Evolutionary conservation across 2,113 vertebrate species (phyloP).

Genomic region (Pangasianodon gigas): DNA sequence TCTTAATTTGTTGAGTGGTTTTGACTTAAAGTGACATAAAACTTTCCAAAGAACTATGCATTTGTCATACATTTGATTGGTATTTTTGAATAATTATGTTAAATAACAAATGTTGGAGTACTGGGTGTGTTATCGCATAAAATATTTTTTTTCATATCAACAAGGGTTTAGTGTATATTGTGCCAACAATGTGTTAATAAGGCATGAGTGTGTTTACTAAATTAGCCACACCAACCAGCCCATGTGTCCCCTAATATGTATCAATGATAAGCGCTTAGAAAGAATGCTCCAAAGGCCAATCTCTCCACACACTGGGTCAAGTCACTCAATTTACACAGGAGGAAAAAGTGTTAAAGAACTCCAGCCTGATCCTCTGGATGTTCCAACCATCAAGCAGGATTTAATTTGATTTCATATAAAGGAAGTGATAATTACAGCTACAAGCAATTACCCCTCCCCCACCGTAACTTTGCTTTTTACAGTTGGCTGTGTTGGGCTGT

Average conservation of each 20-base stretch:
- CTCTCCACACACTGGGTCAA: background rate
- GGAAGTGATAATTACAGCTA: conserved; percentile 18
- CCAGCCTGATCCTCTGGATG: background rate
- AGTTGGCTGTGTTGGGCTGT: background rate
- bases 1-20: background rate
- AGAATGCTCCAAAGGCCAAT: background rate
- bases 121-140: too few relatives aligned
- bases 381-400: background rate
- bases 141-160: background rate
- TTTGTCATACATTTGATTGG: background rate
- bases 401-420: background rate
- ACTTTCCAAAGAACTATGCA: background rate
- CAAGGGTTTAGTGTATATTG: background rate
- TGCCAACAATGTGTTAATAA: background rate
- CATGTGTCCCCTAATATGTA: background rate
- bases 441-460: background rate
- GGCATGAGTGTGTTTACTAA: background rate
- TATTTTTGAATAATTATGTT: background rate
- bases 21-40: background rate
- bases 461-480: background rate
- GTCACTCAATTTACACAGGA: background rate
- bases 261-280: background rate
- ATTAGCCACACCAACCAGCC: background rate
- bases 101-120: background rate
- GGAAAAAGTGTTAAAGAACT: background rate